A percentile compares a stretch with the other conserved stretches of the same genome.
Conservation (phyloP, 2,888 invertebrate species). For the Lamellibrachia columna region DNA sequence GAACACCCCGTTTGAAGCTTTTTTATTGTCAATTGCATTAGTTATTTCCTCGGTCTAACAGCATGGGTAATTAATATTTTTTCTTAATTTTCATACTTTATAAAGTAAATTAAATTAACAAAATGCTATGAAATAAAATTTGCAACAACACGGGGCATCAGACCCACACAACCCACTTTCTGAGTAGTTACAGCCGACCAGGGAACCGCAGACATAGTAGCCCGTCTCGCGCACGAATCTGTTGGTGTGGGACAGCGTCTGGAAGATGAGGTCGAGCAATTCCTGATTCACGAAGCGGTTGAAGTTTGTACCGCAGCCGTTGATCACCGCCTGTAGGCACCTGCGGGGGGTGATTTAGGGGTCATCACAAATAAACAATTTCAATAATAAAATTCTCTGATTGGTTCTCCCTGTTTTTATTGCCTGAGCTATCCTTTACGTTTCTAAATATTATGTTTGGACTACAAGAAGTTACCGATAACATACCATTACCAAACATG, state of each 20-base stretch:
- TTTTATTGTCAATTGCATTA: too few relatives aligned
- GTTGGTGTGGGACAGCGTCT: constrained; percentile 68
- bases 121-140: background rate
- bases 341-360: constrained; percentile 44
- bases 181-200: constrained; percentile 65
- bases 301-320: constrained; percentile 67
- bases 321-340: constrained; percentile 68
- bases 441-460: too few relatives aligned
- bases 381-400: too few relatives aligned
- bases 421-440: too few relatives aligned
- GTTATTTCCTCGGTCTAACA: too few relatives aligned
- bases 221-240: constrained; percentile 71
- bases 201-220: constrained; percentile 66
- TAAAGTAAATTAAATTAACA: too few relatives aligned
- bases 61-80: too few relatives aligned
- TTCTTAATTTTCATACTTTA: too few relatives aligned
- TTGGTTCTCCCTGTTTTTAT: too few relatives aligned
- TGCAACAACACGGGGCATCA: too few relatives aligned
- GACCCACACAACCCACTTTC: constrained; percentile 41
- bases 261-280: constrained; percentile 67
- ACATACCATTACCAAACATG: background rate
- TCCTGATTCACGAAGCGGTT: constrained; percentile 65
- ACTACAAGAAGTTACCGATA: too few relatives aligned
- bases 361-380: background rate
- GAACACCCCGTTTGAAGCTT: too few relatives aligned